Evolutionary conservation across 2,113 vertebrate genomes (phyloP), one percentile per base, ranked within the genome.

Genomic region (Entosphenus tridentatus): DNA sequence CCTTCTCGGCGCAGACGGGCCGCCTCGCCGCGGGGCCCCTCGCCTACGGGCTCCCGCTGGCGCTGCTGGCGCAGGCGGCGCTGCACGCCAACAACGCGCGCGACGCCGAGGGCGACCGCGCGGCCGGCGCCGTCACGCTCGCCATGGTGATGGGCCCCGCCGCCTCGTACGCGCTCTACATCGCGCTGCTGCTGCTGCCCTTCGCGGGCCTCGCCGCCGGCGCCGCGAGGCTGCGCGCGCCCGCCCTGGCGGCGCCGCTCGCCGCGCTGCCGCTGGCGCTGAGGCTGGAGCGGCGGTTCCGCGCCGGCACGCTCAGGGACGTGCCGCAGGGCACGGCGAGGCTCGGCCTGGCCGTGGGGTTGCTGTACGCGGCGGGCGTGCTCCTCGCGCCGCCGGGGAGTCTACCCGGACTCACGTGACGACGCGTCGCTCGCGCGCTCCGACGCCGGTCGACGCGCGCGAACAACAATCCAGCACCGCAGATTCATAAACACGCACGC

Each of bases 41-140:
- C 76, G 78, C 96, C 67, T 98, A 96, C 9, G 93, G 90, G 3
- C 71, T 95, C 12, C 92, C 93, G 0, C 81, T 98, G 17, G 93
- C 93, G 2, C 86, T 98, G 57, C 95, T 91, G 74, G 96, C 93
- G 0, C 90, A 96, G 75, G 93, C 93, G 75, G 90, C 96, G 73
- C 86, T 98, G 71, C 93, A 98, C 78, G 95, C 87, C 83, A 98
- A 98, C 85, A 98, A 98, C 81, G 95, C 89, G 0, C 79, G 93
- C 73, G 93, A 98, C 83, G 84, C 95, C 84, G 89, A 96, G 74
- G 96, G 91, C 0, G 93, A 98, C 80, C 84, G 71, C 62, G n/a
- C n/a, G 75, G 93, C 92, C 0, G 93, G 93, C 68, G 96, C 96
- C 1, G 90, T 98, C 78, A 98, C 93, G 0, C 69, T 98, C 74